These are phyloP conservation scores for Vespertilio murinus DNA, from an alignment of 2,797 vertebrate species.

Conservation along the genomic window DNA sequence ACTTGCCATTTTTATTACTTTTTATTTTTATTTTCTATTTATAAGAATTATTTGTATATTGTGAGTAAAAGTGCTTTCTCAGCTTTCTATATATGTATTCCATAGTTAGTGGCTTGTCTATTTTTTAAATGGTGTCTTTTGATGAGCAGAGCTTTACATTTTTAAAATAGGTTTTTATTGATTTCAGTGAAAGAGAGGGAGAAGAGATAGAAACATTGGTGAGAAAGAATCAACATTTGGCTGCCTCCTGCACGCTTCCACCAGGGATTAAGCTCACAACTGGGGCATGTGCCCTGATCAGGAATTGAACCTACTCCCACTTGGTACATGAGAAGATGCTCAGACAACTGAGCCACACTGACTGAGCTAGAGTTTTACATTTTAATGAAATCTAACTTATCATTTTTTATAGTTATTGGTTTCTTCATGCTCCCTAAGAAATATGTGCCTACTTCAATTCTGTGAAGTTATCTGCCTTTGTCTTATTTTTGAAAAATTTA, in stretches of 20 bases:
- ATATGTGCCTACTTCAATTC: neutral
- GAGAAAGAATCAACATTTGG: no score
- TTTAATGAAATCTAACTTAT: neutral
- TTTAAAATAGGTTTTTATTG: no score
- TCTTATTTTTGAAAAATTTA: neutral
- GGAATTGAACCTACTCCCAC: no score
- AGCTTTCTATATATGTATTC: neutral
- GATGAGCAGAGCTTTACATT: neutral
- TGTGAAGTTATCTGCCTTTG: neutral
- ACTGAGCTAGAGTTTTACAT: neutral
- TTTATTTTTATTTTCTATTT: constrained; percentile 21
- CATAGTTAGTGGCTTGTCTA: neutral
- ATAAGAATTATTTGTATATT: neutral
- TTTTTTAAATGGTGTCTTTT: neutral
- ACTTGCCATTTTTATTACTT: neutral
- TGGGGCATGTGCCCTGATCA: no score
- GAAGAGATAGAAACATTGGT: no score
- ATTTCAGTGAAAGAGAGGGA: no score
- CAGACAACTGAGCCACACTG: no score
- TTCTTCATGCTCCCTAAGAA: neutral
- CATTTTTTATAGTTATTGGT: neutral
- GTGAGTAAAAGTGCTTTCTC: neutral
- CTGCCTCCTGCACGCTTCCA: no score
- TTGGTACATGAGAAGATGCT: no score
- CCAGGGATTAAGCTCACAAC: no score